A percentile compares a stretch with the other conserved stretches of the same genome.
These are phyloP conservation scores for Oreocharis arfaki DNA, from an alignment of 2,113 vertebrate genomes.

Conservation along the genomic window DNA sequence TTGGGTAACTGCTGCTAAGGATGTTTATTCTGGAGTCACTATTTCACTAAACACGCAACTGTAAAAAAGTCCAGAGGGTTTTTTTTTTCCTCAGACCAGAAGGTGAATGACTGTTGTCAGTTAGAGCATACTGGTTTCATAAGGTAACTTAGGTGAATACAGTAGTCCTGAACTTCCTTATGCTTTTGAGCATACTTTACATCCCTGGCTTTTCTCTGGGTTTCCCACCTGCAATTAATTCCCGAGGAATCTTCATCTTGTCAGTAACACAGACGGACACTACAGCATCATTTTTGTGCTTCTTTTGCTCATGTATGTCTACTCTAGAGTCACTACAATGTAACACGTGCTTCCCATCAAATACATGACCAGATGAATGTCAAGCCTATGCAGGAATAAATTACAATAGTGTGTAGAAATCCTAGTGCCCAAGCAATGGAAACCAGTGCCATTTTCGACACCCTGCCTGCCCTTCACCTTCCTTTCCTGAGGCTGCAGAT, in stretches of 20 bases:
- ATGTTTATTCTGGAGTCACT: not conserved
- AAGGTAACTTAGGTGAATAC: not conserved
- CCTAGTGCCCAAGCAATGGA: not conserved
- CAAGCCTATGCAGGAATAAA: not conserved
- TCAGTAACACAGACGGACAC: not conserved
- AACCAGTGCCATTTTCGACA: not conserved
- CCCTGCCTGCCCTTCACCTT: not conserved
- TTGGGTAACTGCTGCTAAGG: not conserved
- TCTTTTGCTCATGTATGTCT: not conserved
- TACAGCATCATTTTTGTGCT: not conserved
- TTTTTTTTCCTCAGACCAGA: not conserved
- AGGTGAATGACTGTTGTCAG: not conserved
- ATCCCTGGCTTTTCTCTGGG: not conserved
- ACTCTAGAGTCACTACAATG: not conserved
- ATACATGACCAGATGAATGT: not conserved
- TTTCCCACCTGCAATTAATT: not conserved
- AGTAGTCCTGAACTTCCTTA: not conserved
- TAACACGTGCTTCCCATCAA: not conserved
- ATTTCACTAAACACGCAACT: not conserved
- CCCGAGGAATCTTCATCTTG: not conserved
- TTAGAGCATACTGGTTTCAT: not conserved
- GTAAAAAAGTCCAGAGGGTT: not conserved
- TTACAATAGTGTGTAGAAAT: not conserved
- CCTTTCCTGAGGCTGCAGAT: not conserved
- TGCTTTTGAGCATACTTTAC: not conserved